phyloP scores from a whole-genome alignment of 2,113 vertebrate genomes.

The Parus major region DNA sequence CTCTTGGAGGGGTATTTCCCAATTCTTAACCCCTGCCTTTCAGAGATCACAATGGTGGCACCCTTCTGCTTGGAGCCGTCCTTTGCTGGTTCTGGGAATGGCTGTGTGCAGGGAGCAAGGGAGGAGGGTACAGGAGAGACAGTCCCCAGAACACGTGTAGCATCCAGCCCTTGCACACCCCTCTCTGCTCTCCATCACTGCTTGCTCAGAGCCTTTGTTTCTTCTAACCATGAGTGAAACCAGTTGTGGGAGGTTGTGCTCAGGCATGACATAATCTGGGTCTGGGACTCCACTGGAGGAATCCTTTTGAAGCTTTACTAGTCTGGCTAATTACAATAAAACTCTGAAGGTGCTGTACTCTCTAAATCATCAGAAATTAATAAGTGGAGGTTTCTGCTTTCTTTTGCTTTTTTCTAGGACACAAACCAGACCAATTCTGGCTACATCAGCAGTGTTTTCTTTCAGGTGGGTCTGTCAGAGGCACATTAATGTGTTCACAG shows the following conservation, averaged over 20 bases:
- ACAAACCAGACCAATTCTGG: not conserved
- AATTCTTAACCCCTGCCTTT: not conserved
- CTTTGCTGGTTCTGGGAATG: not conserved
- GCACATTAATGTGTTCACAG: fast-evolving
- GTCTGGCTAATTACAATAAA: constrained; percentile 36
- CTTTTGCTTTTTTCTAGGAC: not conserved
- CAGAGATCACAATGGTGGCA: not conserved
- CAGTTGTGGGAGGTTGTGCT: constrained; percentile 36
- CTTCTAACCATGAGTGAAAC: constrained; percentile 47
- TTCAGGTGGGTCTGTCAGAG: not conserved
- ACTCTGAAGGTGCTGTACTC: not conserved
- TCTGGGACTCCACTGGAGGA: constrained; percentile 13
- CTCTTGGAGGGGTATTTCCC: not conserved
- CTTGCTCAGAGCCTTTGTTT: constrained; percentile 8
- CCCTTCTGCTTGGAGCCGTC: fast-evolving
- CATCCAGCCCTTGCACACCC: not conserved
- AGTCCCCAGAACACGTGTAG: not conserved
- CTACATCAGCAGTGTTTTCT: not conserved
- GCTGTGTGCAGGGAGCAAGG: not conserved
- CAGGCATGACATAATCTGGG: constrained; percentile 45
- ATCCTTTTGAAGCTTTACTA: constrained; percentile 35
- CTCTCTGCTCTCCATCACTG: not conserved
- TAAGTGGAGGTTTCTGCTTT: not conserved
- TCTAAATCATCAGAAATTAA: constrained; percentile 4
- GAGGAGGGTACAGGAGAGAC: not conserved